These are phyloP conservation scores for Leucania comma DNA, from an alignment of 2,888 invertebrate species.

Conservation along the genomic window DNA sequence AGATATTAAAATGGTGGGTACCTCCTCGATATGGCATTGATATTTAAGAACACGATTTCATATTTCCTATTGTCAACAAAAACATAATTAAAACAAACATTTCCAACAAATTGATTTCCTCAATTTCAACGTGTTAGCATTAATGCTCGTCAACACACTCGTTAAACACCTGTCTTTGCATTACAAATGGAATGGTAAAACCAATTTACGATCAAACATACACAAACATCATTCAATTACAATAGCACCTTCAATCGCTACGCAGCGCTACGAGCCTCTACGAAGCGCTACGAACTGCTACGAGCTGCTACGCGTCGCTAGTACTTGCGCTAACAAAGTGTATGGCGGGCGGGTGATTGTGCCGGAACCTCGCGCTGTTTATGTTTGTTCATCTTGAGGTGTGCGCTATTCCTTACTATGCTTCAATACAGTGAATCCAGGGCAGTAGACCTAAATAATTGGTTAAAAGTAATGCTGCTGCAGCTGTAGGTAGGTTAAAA, in stretches of 20 bases:
- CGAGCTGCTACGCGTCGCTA: constrained; percentile 28
- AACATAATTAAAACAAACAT: too few species aligned
- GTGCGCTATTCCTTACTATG: constrained; percentile 63
- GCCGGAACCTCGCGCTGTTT: constrained; percentile 86
- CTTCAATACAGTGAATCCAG: constrained; percentile 36
- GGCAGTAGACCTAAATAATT: too few species aligned
- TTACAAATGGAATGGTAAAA: constrained; percentile 34
- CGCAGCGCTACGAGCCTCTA: constrained; percentile 35
- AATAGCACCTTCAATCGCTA: constrained; percentile 46
- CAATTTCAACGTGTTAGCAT: neutral
- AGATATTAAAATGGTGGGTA: too few species aligned
- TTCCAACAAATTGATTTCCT: neutral
- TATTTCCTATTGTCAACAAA: too few species aligned
- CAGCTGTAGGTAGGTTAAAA: too few species aligned
- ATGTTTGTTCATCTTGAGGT: constrained; percentile 87
- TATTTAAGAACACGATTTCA: too few species aligned
- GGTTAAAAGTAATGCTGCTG: too few species aligned
- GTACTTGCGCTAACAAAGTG: constrained; percentile 70
- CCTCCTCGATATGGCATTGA: too few species aligned
- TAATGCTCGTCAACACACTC: neutral
- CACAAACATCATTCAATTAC: constrained; percentile 50
- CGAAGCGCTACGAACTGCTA: constrained; percentile 33
- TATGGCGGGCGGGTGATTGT: constrained; percentile 80
- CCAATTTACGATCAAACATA: constrained; percentile 37
- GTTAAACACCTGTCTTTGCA: constrained; percentile 15